phyloP scores from a whole-genome alignment of 2,888 invertebrate species.

The Andrena trimmerana region DNA sequence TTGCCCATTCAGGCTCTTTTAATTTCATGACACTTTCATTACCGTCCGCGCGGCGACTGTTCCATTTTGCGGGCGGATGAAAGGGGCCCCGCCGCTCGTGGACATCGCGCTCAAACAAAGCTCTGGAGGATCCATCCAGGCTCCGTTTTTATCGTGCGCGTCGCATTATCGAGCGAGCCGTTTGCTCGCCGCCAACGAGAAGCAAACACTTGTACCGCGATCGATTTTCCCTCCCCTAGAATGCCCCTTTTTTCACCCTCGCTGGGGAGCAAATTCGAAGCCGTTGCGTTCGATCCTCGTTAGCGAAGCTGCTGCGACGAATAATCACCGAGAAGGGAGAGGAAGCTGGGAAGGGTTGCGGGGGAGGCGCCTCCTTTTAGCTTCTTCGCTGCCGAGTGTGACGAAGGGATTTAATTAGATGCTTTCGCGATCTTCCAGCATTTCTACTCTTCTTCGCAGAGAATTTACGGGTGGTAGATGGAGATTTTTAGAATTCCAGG shows the following conservation, averaged over 20 bases:
- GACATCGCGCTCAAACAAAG: constrained; percentile 33
- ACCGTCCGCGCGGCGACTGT: constrained; percentile 31
- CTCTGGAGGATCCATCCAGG: constrained; percentile 23
- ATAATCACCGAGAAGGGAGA: neutral
- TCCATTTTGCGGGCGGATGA: constrained; percentile 53
- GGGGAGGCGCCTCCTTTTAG: neutral
- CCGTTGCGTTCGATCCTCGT: constrained; percentile 30
- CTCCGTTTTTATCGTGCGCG: constrained; percentile 52
- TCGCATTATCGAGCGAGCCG: constrained; percentile 34
- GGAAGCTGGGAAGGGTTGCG: neutral
- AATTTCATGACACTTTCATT: constrained; percentile 61
- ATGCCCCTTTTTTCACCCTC: neutral
- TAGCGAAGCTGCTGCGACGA: neutral
- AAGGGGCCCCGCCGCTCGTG: constrained; percentile 23
- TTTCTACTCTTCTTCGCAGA: neutral
- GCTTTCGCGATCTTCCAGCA: neutral
- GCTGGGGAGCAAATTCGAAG: constrained; percentile 40
- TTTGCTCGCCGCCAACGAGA: constrained; percentile 36
- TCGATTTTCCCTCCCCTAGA: constrained; percentile 39
- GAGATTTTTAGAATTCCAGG: no score
- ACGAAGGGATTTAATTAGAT: constrained; percentile 2
- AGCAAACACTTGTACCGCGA: constrained; percentile 49
- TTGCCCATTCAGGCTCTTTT: constrained; percentile 44
- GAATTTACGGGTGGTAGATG: neutral
- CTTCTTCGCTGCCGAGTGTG: no score